Evolutionary conservation across 2,888 invertebrate genomes (phyloP).

Genomic region (Orthonevra nobilis): DNA sequence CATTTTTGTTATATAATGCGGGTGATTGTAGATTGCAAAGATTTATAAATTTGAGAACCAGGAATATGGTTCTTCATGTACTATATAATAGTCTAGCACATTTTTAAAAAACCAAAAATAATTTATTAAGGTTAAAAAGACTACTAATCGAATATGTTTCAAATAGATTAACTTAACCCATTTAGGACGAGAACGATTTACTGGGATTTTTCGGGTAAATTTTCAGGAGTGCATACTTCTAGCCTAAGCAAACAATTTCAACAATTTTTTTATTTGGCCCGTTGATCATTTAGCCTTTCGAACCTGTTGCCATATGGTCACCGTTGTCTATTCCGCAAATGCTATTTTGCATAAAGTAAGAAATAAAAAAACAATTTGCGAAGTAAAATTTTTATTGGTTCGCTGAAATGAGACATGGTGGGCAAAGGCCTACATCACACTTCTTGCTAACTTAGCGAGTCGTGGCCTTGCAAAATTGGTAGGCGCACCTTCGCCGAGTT

Average conservation of each 20-base stretch:
- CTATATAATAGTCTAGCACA: no score
- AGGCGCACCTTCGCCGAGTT: not conserved
- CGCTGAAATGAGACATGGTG: not conserved
- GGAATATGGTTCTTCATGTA: no score
- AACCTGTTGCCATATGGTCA: slow-evolving; percentile 14
- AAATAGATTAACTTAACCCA: no score
- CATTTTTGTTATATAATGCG: no score
- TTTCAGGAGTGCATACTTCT: slow-evolving; percentile 10
- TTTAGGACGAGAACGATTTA: no score
- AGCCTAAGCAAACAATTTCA: slow-evolving; percentile 8
- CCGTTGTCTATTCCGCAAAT: slow-evolving; percentile 3
- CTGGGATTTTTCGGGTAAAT: not conserved
- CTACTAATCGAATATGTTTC: no score
- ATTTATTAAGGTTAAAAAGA: no score
- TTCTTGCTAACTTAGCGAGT: not conserved
- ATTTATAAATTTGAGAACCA: no score
- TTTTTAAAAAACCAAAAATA: no score
- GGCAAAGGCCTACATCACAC: not conserved
- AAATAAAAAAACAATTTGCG: not conserved
- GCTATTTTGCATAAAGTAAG: not conserved
- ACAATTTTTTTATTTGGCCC: slow-evolving; percentile 12
- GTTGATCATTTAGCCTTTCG: slow-evolving; percentile 4
- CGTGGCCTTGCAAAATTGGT: not conserved
- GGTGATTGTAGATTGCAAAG: no score
- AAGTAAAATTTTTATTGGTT: not conserved